A percentile compares a stretch with the other conserved stretches of the same genome.
Evolutionary conservation across 2,888 invertebrate genomes (phyloP).

Genomic region (Bembecia ichneumoniformis): DNA sequence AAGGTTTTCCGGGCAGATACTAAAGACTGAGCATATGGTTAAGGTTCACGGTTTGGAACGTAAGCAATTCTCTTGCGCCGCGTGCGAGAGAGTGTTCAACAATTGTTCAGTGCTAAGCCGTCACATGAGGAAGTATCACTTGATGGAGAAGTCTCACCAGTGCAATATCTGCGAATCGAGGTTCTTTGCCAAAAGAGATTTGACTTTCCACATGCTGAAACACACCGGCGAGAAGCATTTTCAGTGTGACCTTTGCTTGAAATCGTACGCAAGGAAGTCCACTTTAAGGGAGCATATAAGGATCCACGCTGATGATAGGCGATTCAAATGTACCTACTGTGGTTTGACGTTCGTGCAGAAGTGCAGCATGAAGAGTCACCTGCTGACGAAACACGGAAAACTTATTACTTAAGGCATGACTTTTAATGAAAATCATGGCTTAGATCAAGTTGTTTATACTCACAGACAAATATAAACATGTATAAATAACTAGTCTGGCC

Average conservation of each 20-base stretch:
- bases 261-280: constrained; percentile 19
- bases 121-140: constrained; percentile 17
- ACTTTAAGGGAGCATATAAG: constrained; percentile 19
- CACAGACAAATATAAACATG: too few relatives aligned
- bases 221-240: constrained; percentile 38
- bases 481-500: too few relatives aligned
- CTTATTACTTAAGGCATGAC: neutral
- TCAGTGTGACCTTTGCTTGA: constrained; percentile 36
- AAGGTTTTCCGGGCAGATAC: constrained; percentile 14
- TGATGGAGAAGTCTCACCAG: constrained; percentile 15
- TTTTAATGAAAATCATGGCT: too few relatives aligned
- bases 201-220: constrained; percentile 38
- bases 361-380: constrained; percentile 12
- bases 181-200: constrained; percentile 33
- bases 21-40: constrained; percentile 16
- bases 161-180: constrained; percentile 24
- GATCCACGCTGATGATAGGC: constrained; percentile 15
- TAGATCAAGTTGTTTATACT: too few relatives aligned
- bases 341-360: constrained; percentile 29
- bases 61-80: constrained; percentile 11
- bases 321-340: constrained; percentile 35
- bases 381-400: neutral
- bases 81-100: constrained; percentile 16
- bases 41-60: constrained; percentile 13
- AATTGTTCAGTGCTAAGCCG: constrained; percentile 11